Percentiles rank a stretch among this genome's conserved stretches.
phyloP scores from a whole-genome alignment of 2,888 invertebrate species.

The Plebejus argus region DNA sequence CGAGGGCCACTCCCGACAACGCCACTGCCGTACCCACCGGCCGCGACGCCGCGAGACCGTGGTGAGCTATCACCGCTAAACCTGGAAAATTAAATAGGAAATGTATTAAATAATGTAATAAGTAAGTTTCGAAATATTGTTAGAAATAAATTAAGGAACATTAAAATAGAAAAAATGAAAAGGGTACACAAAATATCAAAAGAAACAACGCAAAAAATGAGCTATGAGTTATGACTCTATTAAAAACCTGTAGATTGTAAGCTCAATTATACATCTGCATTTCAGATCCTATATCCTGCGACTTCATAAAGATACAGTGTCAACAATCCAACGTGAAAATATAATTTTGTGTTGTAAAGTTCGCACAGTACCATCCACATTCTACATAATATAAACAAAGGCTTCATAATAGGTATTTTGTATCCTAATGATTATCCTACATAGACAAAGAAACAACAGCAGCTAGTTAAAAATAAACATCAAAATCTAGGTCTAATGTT shows the following conservation, averaged over 20 bases:
- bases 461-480: neutral
- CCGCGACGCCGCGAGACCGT: conserved; percentile 86
- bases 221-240: too few species aligned
- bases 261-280: too few species aligned
- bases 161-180: too few species aligned
- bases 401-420: neutral
- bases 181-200: too few species aligned
- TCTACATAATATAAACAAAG: too few species aligned
- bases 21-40: conserved; percentile 87
- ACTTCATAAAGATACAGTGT: neutral
- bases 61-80: conserved; percentile 82
- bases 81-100: conserved; percentile 62
- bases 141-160: too few species aligned
- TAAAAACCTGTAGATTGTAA: too few species aligned
- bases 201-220: too few species aligned
- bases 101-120: neutral
- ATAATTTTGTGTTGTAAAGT: neutral
- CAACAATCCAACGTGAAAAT: neutral
- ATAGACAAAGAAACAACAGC: neutral
- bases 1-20: conserved; percentile 84
- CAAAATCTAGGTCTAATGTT: neutral
- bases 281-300: too few species aligned
- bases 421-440: neutral
- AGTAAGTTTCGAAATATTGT: too few species aligned
- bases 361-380: neutral